Evolutionary conservation across 2,888 invertebrate species (phyloP).

Genomic region (Heterodera filipjevi): DNA sequence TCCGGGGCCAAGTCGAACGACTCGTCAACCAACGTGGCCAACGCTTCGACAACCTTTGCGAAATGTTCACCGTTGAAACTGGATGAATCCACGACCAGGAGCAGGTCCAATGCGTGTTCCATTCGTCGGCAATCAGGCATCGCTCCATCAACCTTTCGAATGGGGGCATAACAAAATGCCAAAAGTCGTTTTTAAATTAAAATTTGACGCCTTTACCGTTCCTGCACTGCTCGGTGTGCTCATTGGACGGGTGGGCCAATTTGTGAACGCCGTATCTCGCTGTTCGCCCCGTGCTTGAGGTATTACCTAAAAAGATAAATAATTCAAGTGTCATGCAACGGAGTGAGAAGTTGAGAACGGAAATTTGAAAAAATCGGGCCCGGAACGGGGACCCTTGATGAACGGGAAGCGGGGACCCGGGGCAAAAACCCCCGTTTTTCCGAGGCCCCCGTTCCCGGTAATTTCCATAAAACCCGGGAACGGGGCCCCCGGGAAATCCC

Average conservation of each 20-base stretch:
- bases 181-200: not conserved
- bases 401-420: too few relatives aligned
- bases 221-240: not conserved
- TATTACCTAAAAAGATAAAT: too few relatives aligned
- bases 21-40: conserved; percentile 60
- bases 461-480: too few relatives aligned
- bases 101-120: conserved; percentile 57
- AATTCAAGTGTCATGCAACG: too few relatives aligned
- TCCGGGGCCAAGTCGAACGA: conserved; percentile 63
- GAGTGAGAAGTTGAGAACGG: too few relatives aligned
- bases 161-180: conserved; percentile 38
- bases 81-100: conserved; percentile 61
- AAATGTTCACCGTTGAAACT: conserved; percentile 59
- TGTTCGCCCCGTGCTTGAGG: not conserved
- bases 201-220: not conserved
- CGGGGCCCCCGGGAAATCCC: too few relatives aligned
- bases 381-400: too few relatives aligned
- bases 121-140: conserved; percentile 46
- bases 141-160: conserved; percentile 26
- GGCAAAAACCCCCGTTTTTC: too few relatives aligned
- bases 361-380: too few relatives aligned
- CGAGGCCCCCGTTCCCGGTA: too few relatives aligned
- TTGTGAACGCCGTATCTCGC: not conserved
- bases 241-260: conserved; percentile 19
- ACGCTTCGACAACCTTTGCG: conserved; percentile 54